phyloP scores from a whole-genome alignment of 2,888 invertebrate species.

The Athetis lepigone region DNA sequence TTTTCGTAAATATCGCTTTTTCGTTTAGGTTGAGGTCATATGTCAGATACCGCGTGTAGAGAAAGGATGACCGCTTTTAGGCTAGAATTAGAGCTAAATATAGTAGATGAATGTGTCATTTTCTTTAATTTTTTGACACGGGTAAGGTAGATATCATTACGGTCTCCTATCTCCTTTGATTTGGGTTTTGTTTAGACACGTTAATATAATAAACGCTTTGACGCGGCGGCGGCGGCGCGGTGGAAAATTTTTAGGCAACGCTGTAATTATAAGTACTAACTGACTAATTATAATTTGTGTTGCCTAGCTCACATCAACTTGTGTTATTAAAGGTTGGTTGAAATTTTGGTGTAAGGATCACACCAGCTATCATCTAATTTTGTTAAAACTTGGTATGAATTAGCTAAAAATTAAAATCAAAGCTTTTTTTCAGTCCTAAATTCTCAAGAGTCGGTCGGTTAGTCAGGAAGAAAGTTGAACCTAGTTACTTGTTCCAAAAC shows the following conservation, averaged over 20 bases:
- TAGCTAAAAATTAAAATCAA: too few species aligned
- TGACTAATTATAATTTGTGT: too few species aligned
- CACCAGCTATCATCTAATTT: neutral
- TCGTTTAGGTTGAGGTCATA: constrained; percentile 17
- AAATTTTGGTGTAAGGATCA: too few species aligned
- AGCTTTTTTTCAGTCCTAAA: too few species aligned
- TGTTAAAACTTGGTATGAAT: too few species aligned
- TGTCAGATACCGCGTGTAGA: neutral
- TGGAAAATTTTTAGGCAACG: neutral
- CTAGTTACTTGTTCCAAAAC: too few species aligned
- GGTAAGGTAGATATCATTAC: constrained; percentile 12
- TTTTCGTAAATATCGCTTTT: constrained; percentile 3
- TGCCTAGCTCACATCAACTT: too few species aligned
- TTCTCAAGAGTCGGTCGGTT: too few species aligned
- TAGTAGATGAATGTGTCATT: neutral
- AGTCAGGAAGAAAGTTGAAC: too few species aligned
- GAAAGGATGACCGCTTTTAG: neutral
- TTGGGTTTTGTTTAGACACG: neutral
- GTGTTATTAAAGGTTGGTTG: too few species aligned
- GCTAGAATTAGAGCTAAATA: neutral
- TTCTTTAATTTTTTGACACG: constrained; percentile 18
- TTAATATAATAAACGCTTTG: neutral
- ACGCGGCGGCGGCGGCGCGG: too few species aligned
- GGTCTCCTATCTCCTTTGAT: neutral
- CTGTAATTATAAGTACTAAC: neutral